phyloP scores from a whole-genome alignment of 2,797 vertebrate genomes.

The Loris lydekkerianus region DNA sequence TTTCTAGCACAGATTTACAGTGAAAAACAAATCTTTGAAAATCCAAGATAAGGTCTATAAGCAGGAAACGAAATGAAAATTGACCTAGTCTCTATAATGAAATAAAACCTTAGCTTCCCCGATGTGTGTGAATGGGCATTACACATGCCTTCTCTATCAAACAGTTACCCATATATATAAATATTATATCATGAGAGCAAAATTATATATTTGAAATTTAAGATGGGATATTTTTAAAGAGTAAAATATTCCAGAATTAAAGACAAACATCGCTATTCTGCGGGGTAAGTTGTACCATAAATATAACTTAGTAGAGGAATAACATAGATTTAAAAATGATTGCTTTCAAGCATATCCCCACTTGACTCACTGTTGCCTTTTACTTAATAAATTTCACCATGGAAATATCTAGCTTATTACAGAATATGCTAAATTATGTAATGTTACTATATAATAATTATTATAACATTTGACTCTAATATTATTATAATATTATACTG shows the following conservation, averaged over 20 bases:
- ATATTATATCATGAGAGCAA: not conserved
- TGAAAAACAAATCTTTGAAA: constrained; percentile 3
- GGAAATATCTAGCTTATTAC: not conserved
- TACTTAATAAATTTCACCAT: not conserved
- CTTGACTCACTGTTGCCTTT: constrained; percentile 30
- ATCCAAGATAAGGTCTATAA: not conserved
- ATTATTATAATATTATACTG: constrained; percentile 46
- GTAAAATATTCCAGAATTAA: constrained; percentile 55
- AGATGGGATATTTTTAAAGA: not conserved
- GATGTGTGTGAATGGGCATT: not conserved
- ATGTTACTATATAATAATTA: not conserved
- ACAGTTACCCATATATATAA: not conserved
- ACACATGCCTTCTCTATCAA: not conserved
- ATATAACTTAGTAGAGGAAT: not conserved
- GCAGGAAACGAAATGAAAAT: constrained; percentile 22
- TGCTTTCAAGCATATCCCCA: constrained; percentile 17
- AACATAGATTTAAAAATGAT: constrained; percentile 44
- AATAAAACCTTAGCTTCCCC: not conserved
- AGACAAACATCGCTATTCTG: not conserved
- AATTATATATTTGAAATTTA: constrained; percentile 24
- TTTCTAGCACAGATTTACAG: not conserved
- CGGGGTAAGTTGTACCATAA: not conserved
- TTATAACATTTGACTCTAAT: constrained; percentile 20
- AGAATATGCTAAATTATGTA: not conserved
- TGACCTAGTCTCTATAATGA: not conserved